Evolutionary conservation across 2,888 invertebrate species (phyloP).

Genomic region (Biston stratarius): DNA sequence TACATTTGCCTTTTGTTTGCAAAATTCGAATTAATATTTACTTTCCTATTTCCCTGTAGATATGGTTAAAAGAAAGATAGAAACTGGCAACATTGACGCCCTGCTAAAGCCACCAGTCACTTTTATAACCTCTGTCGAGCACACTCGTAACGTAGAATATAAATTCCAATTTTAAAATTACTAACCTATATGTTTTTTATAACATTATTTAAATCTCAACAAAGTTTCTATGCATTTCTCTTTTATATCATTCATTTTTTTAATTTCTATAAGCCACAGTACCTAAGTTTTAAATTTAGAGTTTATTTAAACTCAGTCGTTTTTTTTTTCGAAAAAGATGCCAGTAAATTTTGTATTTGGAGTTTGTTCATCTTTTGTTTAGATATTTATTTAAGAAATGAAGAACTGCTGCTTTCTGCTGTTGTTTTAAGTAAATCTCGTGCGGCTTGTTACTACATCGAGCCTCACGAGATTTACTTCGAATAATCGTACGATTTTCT

Average conservation of each 20-base stretch:
- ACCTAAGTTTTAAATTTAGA: neutral
- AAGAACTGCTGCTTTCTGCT: constrained; percentile 35
- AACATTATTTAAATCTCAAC: too few relatives aligned
- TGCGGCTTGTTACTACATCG: constrained; percentile 69
- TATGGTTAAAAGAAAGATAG: neutral
- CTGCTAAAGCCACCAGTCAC: constrained; percentile 47
- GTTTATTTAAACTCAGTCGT: neutral
- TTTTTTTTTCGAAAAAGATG: neutral
- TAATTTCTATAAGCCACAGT: too few relatives aligned
- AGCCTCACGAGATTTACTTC: constrained; percentile 77
- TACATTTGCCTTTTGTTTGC: too few relatives aligned
- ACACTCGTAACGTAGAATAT: constrained; percentile 19
- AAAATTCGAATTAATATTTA: neutral
- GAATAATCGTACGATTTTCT: constrained; percentile 54
- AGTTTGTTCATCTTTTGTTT: too few relatives aligned
- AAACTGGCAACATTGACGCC: constrained; percentile 45
- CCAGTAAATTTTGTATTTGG: too few relatives aligned
- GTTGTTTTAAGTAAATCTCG: constrained; percentile 82
- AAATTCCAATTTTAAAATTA: constrained; percentile 1
- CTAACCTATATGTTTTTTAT: too few relatives aligned
- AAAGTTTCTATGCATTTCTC: too few relatives aligned
- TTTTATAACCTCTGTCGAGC: constrained; percentile 41
- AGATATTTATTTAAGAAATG: neutral
- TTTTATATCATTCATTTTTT: too few relatives aligned
- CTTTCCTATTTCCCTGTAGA: neutral